These are phyloP conservation scores for Machaerirhynchus nigripectus DNA, from an alignment of 2,113 vertebrate genomes.

Conservation along the genomic window DNA sequence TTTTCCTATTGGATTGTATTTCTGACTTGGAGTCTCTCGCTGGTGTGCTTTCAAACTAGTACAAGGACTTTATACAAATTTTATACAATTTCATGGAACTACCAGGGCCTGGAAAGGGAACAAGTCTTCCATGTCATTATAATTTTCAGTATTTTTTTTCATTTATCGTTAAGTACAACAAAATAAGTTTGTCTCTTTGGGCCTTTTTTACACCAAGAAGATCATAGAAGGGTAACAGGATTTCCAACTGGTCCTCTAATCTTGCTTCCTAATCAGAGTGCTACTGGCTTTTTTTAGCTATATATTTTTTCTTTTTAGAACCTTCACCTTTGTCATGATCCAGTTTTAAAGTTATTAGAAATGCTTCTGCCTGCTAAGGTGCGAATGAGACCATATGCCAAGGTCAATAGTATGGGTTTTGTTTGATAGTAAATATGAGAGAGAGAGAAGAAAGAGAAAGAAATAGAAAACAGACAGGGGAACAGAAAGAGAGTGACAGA, in stretches of 20 bases:
- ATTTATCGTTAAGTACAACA: not conserved
- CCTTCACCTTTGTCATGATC: not conserved
- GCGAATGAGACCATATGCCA: not conserved
- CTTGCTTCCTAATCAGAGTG: not conserved
- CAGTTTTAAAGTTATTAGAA: not conserved
- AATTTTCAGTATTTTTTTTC: not conserved
- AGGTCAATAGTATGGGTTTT: not conserved
- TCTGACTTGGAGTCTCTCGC: too few relatives aligned
- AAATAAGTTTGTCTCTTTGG: not conserved
- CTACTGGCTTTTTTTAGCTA: not conserved
- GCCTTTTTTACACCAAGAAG: not conserved
- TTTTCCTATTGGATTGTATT: too few relatives aligned
- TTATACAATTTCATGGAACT: not conserved
- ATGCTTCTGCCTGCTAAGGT: not conserved
- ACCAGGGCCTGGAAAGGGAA: not conserved
- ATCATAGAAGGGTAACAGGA: not conserved
- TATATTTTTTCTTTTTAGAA: not conserved
- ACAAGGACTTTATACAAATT: not conserved
- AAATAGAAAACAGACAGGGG: not conserved
- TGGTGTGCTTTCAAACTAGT: too few relatives aligned
- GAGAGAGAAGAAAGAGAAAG: too few relatives aligned
- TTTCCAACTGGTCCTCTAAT: not conserved
- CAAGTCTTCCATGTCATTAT: rapidly evolving
- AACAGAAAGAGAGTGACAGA: not conserved
- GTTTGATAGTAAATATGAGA: not conserved